Base-by-base conservation (phyloP, 2,113 vertebrate species). In the Marmota monax region DNA sequence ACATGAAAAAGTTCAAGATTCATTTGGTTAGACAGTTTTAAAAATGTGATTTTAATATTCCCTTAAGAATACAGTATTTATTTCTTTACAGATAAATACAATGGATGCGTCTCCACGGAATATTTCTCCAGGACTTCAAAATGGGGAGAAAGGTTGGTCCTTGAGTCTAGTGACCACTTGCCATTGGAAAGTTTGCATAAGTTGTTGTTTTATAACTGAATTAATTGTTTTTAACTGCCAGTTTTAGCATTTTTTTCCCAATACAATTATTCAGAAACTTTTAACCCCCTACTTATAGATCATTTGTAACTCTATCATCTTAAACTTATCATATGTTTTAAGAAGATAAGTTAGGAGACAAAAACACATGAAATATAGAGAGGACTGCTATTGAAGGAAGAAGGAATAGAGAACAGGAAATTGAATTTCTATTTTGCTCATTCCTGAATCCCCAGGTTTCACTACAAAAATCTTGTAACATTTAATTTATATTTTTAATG, bases 51-150 rank as follows among this genome's bases (percentile, higher is more conserved):
- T 92, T 91, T 58, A 96, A 18, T 90, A 7, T 86, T 91, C 92
- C 32, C n/a, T 51, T 65, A 56, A 95, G 18, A 97, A 89, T 25
- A 6, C 0, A 11, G 13, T 69, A 91, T 51, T 94, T 96, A 80
- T 98, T 77, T 97, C 20, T 98, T 32, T 65, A 74, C 94, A 99
- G 99, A 99, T 99, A 88, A 99, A 98, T 73, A 96, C 98, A 61
- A 97, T 99, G 97, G 99, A 99, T 82, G 99, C 99, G 34, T 99
- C 99, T 20, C 99, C 99, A 58, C 99, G 99, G 34, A 99, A 99
- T 98, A 98, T 99, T 93, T 99, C 99, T 67, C 99, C 99, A 89
- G 99, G 99, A 56, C 98, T 99, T 17, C 99, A 99, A 97, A 99
- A 99, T 70, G 99, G 99, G 67, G 99, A 99, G 5, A 99, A 99